These are phyloP conservation scores for Gorsachius goisagi DNA, from an alignment of 2,113 vertebrate genomes.

Conservation along the genomic window DNA sequence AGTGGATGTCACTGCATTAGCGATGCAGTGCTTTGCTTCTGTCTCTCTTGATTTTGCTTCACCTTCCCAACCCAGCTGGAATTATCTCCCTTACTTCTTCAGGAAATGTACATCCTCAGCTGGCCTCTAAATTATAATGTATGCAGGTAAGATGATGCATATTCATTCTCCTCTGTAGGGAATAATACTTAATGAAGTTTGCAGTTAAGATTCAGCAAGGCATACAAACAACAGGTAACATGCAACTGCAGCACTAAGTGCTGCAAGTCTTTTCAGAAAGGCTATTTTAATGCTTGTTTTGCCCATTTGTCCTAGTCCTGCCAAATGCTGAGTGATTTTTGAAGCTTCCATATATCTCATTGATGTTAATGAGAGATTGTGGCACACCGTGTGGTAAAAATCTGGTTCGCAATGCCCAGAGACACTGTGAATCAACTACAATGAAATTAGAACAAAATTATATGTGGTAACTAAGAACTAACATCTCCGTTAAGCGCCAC, in stretches of 20 bases:
- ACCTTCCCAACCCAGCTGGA: not conserved
- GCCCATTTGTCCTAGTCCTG: not conserved
- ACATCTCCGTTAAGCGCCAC: not conserved
- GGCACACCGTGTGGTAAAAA: not conserved
- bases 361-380: not conserved
- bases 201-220: not conserved
- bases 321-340: not conserved
- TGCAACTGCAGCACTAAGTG: not conserved
- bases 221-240: not conserved
- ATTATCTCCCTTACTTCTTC: not conserved
- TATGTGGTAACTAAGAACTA: not conserved
- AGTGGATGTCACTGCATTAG: not conserved
- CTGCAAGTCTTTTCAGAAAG: not conserved
- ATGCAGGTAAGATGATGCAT: not conserved
- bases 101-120: not conserved
- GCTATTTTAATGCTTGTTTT: not conserved
- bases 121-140: not conserved
- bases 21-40: not conserved
- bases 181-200: not conserved
- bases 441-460: not conserved
- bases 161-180: not conserved
- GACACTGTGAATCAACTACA: not conserved
- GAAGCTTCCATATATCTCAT: not conserved
- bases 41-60: constrained; percentile 11
- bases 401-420: not conserved